Evolutionary conservation across 1,140 invertebrate genomes (phyloP).

Genomic region (Drosophila ironensis): DNA sequence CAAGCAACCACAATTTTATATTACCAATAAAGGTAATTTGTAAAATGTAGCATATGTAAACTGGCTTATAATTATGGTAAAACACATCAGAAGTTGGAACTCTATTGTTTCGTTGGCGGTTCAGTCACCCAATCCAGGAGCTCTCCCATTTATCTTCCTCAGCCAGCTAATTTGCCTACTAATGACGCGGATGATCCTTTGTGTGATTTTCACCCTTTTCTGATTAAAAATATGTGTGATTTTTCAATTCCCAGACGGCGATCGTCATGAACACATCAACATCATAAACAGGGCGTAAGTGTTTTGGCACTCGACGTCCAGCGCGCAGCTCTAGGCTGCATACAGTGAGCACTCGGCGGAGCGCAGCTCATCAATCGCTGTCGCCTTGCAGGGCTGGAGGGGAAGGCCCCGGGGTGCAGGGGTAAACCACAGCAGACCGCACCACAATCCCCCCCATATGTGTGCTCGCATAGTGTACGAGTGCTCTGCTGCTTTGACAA

Average conservation of each 20-base stretch:
- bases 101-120: too few species aligned
- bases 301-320: constrained; percentile 64
- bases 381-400: constrained; percentile 41
- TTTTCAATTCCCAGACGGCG: constrained; percentile 23
- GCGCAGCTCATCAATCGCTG: constrained; percentile 46
- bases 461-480: too few species aligned
- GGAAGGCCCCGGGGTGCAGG: not conserved
- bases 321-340: constrained; percentile 47
- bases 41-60: too few species aligned
- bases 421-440: constrained; percentile 30
- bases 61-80: too few species aligned
- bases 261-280: constrained; percentile 39
- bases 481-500: constrained; percentile 57
- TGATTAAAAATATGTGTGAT: constrained; percentile 24
- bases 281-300: constrained; percentile 42
- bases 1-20: too few species aligned
- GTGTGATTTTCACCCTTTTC: constrained; percentile 16
- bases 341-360: not conserved
- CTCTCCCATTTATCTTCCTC: not conserved
- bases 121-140: not conserved
- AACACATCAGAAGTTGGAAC: too few species aligned
- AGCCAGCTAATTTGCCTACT: constrained; percentile 19
- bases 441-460: constrained; percentile 40
- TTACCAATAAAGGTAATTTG: too few species aligned
- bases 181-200: constrained; percentile 23